Conservation (phyloP, 2,113 vertebrate species). For the Epinephelus lanceolatus region DNA sequence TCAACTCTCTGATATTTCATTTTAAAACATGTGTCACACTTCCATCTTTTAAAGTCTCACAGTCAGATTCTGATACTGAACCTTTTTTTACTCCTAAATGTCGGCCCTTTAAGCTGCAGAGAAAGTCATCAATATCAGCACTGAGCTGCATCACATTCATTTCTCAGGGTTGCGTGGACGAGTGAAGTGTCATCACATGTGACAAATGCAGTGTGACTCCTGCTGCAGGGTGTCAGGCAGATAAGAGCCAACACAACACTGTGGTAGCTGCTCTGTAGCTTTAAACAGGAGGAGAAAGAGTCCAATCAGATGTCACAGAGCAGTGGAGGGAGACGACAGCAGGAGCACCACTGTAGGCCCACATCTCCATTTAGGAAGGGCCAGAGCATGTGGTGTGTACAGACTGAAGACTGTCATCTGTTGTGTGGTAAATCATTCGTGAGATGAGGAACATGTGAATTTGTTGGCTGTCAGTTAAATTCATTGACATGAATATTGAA, state of each 20-base stretch:
- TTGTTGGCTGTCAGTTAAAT: too few relatives aligned
- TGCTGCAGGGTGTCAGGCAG: too few relatives aligned
- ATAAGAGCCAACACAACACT: too few relatives aligned
- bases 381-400: too few relatives aligned
- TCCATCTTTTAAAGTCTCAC: too few relatives aligned
- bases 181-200: background rate
- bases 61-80: too few relatives aligned
- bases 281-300: background rate
- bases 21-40: too few relatives aligned
- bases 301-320: background rate
- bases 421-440: background rate
- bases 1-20: too few relatives aligned
- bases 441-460: background rate
- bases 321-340: background rate
- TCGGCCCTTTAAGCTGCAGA: background rate
- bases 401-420: background rate
- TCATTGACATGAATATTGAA: too few relatives aligned
- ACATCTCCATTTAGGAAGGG: background rate
- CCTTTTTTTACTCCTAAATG: background rate
- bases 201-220: too few relatives aligned
- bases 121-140: conserved; percentile 8
- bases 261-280: background rate
- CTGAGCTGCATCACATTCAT: background rate
- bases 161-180: conserved; percentile 1
- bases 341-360: background rate